These are phyloP conservation scores for Popillia japonica DNA, from an alignment of 1,140 invertebrate species.

Conservation along the genomic window DNA sequence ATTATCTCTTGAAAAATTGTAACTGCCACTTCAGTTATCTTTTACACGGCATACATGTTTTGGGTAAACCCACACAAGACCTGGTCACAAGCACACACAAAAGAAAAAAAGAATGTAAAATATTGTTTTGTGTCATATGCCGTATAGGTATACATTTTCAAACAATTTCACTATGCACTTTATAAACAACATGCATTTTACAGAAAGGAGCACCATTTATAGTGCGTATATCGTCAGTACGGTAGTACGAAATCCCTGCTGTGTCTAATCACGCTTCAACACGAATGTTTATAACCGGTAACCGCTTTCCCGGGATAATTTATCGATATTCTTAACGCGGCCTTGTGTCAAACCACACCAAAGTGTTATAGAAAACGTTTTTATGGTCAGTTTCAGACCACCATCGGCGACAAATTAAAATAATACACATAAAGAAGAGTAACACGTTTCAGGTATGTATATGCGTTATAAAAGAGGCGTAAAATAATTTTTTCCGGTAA, in stretches of 20 bases:
- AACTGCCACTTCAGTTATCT: slow-evolving; percentile 21
- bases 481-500: slow-evolving; percentile 26
- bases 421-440: slow-evolving; percentile 30
- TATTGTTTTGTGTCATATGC: not conserved
- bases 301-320: slow-evolving; percentile 25
- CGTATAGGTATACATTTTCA: not conserved
- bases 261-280: slow-evolving; percentile 30
- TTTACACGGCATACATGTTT: slow-evolving; percentile 14
- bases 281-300: slow-evolving; percentile 33
- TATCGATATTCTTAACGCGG: slow-evolving; percentile 29
- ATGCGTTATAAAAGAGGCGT: slow-evolving; percentile 10
- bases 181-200: slow-evolving; percentile 11
- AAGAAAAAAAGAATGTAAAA: slow-evolving; percentile 6
- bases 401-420: slow-evolving; percentile 33
- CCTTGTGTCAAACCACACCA: slow-evolving; percentile 23
- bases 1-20: slow-evolving; percentile 17
- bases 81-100: not conserved
- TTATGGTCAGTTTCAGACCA: slow-evolving; percentile 33
- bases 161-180: slow-evolving; percentile 26
- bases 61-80: not conserved
- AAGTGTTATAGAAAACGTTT: slow-evolving; percentile 32
- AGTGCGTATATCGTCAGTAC: not conserved
- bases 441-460: slow-evolving; percentile 17
- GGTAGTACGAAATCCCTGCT: slow-evolving; percentile 29
- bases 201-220: not conserved